These are phyloP conservation scores for Argentina silus DNA, from an alignment of 2,797 vertebrate genomes.

Conservation along the genomic window DNA sequence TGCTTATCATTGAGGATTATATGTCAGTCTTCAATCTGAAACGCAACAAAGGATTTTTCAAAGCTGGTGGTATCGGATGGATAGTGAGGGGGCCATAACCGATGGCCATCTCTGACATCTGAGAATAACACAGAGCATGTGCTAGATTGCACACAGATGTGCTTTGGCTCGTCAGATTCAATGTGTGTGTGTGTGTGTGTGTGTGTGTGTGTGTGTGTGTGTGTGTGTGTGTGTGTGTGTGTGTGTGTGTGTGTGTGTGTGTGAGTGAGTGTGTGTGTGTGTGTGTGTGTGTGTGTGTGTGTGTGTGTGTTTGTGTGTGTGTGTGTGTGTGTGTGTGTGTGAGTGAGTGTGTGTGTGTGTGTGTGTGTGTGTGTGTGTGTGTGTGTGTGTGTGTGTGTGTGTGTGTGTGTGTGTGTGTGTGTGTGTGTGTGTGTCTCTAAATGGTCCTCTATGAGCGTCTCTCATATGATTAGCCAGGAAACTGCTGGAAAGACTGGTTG, in stretches of 20 bases:
- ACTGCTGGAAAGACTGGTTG: slow-evolving; percentile 3
- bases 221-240: neutral
- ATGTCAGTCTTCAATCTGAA: neutral
- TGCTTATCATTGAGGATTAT: neutral
- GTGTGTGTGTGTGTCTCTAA: slow-evolving; percentile 22
- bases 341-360: neutral
- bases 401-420: neutral
- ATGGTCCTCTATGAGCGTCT: slow-evolving; percentile 4
- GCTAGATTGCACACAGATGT: slow-evolving; percentile 60
- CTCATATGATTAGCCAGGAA: slow-evolving; percentile 14
- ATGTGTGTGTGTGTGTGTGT: neutral
- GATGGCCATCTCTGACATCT: slow-evolving; percentile 29
- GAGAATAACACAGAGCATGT: slow-evolving; percentile 40
- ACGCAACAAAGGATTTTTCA: neutral
- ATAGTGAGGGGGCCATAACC: neutral
- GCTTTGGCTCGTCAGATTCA: slow-evolving; percentile 6
- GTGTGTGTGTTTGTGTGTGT: neutral
- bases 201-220: neutral
- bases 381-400: neutral
- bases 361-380: too few relatives aligned
- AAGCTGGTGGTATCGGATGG: neutral
- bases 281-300: slow-evolving; percentile 15
- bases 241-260: slow-evolving; percentile 15
- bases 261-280: slow-evolving; percentile 21
- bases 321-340: neutral